Evolutionary conservation across 2,888 invertebrate genomes (phyloP), one percentile per base, ranked within the genome.

Genomic region (Pseudolycoriella hygida): DNA sequence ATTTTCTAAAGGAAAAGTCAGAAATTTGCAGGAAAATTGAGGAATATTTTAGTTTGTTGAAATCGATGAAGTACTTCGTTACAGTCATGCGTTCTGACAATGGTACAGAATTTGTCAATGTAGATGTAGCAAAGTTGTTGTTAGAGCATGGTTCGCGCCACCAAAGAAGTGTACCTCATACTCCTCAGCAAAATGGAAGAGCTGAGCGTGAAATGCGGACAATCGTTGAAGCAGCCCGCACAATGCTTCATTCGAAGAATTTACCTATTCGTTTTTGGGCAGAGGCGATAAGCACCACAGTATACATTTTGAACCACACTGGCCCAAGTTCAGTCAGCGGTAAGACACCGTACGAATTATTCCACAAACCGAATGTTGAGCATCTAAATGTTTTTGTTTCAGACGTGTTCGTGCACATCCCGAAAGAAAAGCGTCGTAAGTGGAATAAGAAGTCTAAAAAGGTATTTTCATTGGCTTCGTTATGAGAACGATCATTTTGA

Each of bases 241-340:
- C 51, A 8, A 49, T 54, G 47, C 47, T 53, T 30, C 48, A 53
- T 47, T 44, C 46, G 8, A 51, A 47, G 47, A 54, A 52, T 1
- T 34, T 57, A 8, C 40, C 47, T 31, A 44, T 51, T 20, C 50
- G 51, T 12, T 50, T 59, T 5, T 63, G 60, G 62, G 60, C 60
- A 3, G 62, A 64, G 54, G n/a, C n/a, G n/a, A n/a, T n/a, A n/a
- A n/a, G n/a, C n/a, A n/a, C n/a, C n/a, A n/a, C n/a, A n/a, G n/a
- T 55, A 2, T 60, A 57, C 46, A 46, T 59, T 25, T 47, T 62
- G 3, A 62, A 61, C 43, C 49, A 58, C 39, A 58, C 49, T 2
- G 55, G 53, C 34, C 49, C 50, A 12, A 53, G 50, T 31, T 32
- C 50, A 17, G 48, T 48, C 3, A 44, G 50, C 15, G 42, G 47